Evolutionary conservation across 1,140 invertebrate species (phyloP).

Genomic region (Philotrypesis tridentata): DNA sequence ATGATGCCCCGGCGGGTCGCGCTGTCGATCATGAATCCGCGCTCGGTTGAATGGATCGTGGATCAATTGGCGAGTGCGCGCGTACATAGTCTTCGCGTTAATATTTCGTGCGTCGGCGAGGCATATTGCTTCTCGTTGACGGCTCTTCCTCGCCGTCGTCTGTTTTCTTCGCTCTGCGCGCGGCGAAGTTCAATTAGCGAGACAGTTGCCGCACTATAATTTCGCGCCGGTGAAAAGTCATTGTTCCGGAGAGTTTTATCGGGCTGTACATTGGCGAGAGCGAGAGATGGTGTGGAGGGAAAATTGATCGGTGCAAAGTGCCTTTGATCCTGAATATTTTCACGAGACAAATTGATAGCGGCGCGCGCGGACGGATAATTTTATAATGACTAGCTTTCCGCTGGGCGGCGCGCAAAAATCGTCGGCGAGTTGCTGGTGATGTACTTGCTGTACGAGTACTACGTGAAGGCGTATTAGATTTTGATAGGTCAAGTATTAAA

Average conservation of each 20-base stretch:
- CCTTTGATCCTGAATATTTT: no score
- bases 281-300: background rate
- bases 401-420: background rate
- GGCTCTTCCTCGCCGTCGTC: background rate
- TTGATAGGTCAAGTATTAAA: no score
- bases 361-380: background rate
- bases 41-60: no score
- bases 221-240: background rate
- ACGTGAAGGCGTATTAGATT: no score
- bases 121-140: no score
- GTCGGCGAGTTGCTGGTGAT: background rate
- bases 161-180: no score
- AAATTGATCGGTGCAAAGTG: constrained; percentile 12
- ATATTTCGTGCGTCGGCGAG: constrained; percentile 18
- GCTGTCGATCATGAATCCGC: background rate
- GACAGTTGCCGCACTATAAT: constrained; percentile 21
- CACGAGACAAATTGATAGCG: no score
- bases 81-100: background rate
- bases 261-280: no score
- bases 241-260: constrained; percentile 10
- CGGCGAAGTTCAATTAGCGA: constrained; percentile 37
- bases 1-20: background rate
- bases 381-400: background rate
- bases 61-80: background rate
- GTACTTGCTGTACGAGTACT: no score